A percentile compares a stretch with the other conserved stretches of the same genome.
Conservation (phyloP, 2,797 vertebrate species). For the Crotalus adamanteus region DNA sequence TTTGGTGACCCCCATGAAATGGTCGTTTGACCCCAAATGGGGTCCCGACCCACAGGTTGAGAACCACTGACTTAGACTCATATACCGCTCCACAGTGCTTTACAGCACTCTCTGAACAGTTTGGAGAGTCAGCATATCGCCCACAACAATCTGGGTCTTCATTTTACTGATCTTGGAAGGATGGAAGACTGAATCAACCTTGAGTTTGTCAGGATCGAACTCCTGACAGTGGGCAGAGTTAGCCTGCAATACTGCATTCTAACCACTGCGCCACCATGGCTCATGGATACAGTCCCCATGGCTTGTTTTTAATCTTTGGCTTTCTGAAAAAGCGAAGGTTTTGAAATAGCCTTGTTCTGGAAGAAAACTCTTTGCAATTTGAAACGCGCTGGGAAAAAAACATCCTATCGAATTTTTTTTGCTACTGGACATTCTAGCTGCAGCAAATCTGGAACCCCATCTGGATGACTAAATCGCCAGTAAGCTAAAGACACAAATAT, state of each 20-base stretch:
- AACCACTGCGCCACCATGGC: background rate
- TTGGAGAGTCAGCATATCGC: background rate
- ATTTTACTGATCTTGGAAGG: background rate
- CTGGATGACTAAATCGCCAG: background rate
- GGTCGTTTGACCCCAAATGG: too few species aligned
- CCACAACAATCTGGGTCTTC: background rate
- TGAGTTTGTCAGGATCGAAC: background rate
- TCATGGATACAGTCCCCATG: background rate
- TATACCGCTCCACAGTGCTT: background rate
- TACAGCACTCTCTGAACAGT: background rate
- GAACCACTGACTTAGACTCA: background rate
- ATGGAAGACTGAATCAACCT: background rate
- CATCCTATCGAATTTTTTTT: background rate
- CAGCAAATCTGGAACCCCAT: background rate
- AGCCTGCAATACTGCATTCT: background rate
- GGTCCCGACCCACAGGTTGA: too few species aligned
- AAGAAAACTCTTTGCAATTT: background rate
- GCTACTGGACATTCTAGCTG: background rate
- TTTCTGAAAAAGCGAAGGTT: background rate
- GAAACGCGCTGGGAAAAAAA: background rate
- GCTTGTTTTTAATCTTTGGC: background rate
- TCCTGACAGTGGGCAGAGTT: background rate
- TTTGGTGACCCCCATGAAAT: too few species aligned
- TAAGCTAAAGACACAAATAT: background rate
- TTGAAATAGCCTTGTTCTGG: background rate